phyloP scores from a whole-genome alignment of 2,113 vertebrate genomes.

The Ursus arctos region DNA sequence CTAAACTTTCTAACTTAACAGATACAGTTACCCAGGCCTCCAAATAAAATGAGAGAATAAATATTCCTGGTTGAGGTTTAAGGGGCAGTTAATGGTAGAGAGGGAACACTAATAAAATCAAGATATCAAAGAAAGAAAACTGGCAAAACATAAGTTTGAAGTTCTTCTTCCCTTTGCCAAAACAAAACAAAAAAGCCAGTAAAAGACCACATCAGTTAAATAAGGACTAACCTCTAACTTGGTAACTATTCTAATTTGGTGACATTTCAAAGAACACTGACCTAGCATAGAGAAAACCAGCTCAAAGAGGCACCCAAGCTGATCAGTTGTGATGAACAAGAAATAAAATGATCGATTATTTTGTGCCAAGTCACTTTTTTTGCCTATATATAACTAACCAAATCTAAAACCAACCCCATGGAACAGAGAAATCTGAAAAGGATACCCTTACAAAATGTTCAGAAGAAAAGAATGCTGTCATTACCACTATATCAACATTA shows the following conservation, averaged over 20 bases:
- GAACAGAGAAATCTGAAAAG: conserved; percentile 13
- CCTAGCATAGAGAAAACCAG: background rate
- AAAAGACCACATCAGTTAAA: background rate
- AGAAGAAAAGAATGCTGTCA: background rate
- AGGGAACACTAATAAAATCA: background rate
- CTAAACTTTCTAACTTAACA: conserved; percentile 34
- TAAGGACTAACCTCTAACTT: background rate
- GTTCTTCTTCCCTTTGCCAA: background rate
- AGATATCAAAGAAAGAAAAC: conserved; percentile 24
- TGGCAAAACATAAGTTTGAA: background rate
- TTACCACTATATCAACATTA: background rate
- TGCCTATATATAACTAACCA: background rate
- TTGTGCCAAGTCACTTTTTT: background rate
- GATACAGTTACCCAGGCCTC: background rate
- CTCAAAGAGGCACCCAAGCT: background rate
- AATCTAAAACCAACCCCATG: background rate
- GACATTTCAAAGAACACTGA: background rate
- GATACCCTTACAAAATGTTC: background rate
- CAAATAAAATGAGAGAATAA: background rate
- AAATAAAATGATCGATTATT: conserved; percentile 31
- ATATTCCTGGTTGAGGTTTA: background rate
- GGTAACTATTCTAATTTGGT: background rate
- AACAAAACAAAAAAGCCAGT: background rate
- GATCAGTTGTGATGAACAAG: background rate
- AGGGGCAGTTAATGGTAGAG: background rate